These are phyloP conservation scores for Lasioglossum lativentre DNA, from an alignment of 2,888 invertebrate genomes.

Conservation along the genomic window DNA sequence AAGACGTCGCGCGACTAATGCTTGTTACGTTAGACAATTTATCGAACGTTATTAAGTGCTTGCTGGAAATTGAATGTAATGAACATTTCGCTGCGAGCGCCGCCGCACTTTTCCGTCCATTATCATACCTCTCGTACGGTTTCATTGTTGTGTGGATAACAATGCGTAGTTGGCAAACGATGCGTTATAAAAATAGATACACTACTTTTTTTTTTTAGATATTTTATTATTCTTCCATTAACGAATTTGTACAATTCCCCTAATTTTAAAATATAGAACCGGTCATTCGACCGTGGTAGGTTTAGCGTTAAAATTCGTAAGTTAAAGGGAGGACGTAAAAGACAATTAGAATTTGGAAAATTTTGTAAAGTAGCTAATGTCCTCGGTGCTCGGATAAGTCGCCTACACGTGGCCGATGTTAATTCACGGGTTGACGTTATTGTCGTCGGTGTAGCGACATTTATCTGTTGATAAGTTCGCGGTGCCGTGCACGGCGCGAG, in stretches of 20 bases:
- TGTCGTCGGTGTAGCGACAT: conserved; percentile 31
- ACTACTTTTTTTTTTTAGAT: no score
- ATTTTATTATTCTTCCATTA: neutral
- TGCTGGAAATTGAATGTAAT: neutral
- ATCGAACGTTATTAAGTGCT: neutral
- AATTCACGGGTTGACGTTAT: conserved; percentile 29
- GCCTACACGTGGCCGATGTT: conserved; percentile 21
- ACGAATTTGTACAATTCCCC: no score
- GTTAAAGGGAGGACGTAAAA: no score
- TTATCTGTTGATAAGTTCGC: conserved; percentile 43
- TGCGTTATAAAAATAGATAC: no score
- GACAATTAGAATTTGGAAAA: neutral
- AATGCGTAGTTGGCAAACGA: no score
- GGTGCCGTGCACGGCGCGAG: neutral
- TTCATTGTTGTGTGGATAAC: neutral
- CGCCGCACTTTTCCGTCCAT: neutral
- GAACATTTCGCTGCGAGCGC: neutral
- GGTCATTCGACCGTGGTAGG: no score
- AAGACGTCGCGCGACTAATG: conserved; percentile 5
- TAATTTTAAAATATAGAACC: neutral
- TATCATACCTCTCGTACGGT: neutral
- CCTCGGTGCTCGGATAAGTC: neutral
- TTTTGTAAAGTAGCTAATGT: neutral
- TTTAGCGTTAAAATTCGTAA: no score
- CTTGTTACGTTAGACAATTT: neutral